These are phyloP conservation scores for Solenopsis invicta DNA, from an alignment of 1,140 invertebrate species.

Conservation along the genomic window DNA sequence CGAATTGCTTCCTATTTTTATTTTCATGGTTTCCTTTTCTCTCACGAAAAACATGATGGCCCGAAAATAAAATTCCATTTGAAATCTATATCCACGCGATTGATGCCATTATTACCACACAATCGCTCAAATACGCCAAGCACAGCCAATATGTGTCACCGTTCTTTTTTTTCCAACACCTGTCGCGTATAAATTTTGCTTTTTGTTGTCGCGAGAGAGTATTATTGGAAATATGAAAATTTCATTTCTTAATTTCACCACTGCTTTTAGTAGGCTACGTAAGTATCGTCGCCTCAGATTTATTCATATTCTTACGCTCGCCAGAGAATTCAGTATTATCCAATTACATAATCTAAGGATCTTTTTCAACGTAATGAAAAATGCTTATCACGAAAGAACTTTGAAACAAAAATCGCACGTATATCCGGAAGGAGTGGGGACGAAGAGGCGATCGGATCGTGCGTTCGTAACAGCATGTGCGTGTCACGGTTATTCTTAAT, in stretches of 20 bases:
- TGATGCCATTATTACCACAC: slow-evolving; percentile 69
- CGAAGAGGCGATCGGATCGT: slow-evolving; percentile 20
- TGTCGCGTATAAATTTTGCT: neutral
- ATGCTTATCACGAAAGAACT: neutral
- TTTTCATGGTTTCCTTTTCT: slow-evolving; percentile 40
- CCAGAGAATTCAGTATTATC: neutral
- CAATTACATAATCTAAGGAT: neutral
- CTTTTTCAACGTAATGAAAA: neutral
- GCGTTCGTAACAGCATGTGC: slow-evolving; percentile 76
- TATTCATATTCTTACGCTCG: slow-evolving; percentile 6
- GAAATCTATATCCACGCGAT: slow-evolving; percentile 66
- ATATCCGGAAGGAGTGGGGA: slow-evolving; percentile 10
- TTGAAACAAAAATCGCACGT: slow-evolving; percentile 12
- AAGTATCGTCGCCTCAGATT: neutral
- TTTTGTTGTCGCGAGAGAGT: neutral
- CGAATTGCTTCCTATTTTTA: slow-evolving; percentile 67
- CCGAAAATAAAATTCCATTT: slow-evolving; percentile 70
- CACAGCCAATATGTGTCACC: neutral
- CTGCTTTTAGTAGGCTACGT: neutral
- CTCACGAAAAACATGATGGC: slow-evolving; percentile 59
- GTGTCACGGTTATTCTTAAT: slow-evolving; percentile 85
- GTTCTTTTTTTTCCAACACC: neutral
- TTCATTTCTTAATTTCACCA: neutral
- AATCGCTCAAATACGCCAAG: slow-evolving; percentile 49
- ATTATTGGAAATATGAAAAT: neutral